Evolutionary conservation across 2,888 invertebrate genomes (phyloP).

Genomic region (Lumbricus terrestris): DNA sequence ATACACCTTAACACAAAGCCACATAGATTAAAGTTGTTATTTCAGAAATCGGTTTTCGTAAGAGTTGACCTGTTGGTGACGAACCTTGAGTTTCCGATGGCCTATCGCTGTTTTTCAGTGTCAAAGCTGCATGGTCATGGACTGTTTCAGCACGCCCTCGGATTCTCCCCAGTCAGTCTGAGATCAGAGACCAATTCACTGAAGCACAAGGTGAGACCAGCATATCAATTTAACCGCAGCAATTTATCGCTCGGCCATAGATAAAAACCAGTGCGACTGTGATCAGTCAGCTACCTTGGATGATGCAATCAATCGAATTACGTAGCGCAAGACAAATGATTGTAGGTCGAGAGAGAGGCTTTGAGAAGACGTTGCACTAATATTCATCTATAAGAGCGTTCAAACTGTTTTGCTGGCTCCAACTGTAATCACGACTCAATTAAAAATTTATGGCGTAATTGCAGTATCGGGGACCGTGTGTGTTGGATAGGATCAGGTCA

Average conservation of each 20-base stretch:
- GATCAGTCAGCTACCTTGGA: not conserved
- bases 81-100: constrained; percentile 7
- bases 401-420: not conserved
- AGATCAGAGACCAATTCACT: not conserved
- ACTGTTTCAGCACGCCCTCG: not conserved
- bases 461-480: too few species aligned
- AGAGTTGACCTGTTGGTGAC: not conserved
- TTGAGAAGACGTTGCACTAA: not conserved
- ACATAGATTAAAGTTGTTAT: not conserved
- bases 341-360: not conserved
- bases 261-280: too few species aligned
- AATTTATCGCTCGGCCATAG: not conserved
- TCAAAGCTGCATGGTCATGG: not conserved
- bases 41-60: not conserved
- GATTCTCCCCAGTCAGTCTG: not conserved
- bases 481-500: too few species aligned
- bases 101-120: constrained; percentile 4
- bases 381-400: not conserved
- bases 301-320: not conserved
- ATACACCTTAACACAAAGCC: not conserved
- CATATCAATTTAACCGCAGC: not conserved
- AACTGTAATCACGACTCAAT: not conserved
- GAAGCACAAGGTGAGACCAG: not conserved
- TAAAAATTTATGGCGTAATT: too few species aligned
- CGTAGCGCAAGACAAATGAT: not conserved